Base-by-base conservation (phyloP, 2,888 invertebrate genomes). In the Oegoconia quadripuncta region DNA sequence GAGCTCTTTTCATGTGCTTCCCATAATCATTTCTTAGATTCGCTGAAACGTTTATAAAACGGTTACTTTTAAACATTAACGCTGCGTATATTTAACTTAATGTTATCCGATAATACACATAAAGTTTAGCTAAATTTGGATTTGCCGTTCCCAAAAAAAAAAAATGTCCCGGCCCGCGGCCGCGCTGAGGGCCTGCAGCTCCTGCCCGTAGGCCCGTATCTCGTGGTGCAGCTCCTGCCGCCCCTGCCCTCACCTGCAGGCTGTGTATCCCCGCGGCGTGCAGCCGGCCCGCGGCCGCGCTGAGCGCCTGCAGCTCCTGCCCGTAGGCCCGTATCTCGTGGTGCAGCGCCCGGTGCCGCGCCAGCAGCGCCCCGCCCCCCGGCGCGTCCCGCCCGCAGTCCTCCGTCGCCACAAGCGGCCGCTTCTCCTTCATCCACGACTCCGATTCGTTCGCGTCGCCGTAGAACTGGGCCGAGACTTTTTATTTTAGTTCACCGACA, bases 391-490 rank as follows among this genome's bases (percentile, higher is more conserved):
- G 92, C 1, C 99, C 99, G 64, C 94, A 95, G 86, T 99, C 99
- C 34, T 91, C 91, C 0, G 96, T 96, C 8, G 93, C 91, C 9
- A 97, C 95, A 25, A 99, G 89, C 0, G 97, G 94, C 79, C 96
- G 93, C 80, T 97, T 97, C 76, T 99, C 99, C 54, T 96, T 95
- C 84, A 98, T 92, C 97, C 98, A 99, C 0, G 97, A 97, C 60
- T 99, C 98, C 0, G 97, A 95, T 68, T 99, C 99, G 80, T 99
- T 98, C 0, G 98, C 97, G 78, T 99, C 99, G 1, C 97, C 95
- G 74, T 97, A 97, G 86, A 97, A 98, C 91, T 93, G 71, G 0
- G 0, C 20, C 4, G 20, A 20, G n/a, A n/a, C n/a, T n/a, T n/a
- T n/a, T n/a, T n/a, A n/a, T n/a, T n/a, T n/a, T n/a, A n/a, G n/a